Evolutionary conservation across 2,797 vertebrate species (phyloP).

Genomic region (Macrochelys suwanniensis): DNA sequence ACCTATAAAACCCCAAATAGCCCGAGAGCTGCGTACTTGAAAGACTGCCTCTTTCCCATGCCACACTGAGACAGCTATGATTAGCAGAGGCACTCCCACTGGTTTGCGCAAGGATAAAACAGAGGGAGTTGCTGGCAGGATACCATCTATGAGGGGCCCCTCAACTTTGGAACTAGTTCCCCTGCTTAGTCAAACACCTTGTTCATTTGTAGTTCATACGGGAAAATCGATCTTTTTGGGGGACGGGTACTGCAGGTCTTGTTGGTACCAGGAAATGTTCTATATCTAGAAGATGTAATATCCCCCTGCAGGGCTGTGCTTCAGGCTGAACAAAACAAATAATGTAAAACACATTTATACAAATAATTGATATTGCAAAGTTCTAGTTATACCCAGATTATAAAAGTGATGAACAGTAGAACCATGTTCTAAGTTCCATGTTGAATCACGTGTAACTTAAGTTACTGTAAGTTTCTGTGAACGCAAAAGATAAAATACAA

Average conservation of each 20-base stretch:
- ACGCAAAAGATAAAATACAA: neutral
- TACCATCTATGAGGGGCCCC: neutral
- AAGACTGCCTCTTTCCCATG: neutral
- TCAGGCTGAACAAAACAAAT: neutral
- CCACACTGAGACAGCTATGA: neutral
- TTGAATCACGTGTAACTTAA: neutral
- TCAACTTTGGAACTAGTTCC: neutral
- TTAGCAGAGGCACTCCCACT: neutral
- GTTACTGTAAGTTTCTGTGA: neutral
- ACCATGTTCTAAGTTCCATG: neutral
- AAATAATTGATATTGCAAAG: neutral
- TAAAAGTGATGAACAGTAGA: neutral
- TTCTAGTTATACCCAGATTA: neutral
- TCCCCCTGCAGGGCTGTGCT: neutral
- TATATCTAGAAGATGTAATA: neutral
- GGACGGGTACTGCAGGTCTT: neutral
- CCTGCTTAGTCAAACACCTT: neutral
- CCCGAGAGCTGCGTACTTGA: neutral
- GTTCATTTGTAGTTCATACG: neutral
- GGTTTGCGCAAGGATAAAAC: neutral
- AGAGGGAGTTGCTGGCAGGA: neutral
- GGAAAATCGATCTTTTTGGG: neutral
- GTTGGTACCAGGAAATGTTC: neutral
- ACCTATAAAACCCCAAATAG: neutral
- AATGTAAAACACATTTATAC: neutral